Evolutionary conservation across 2,113 vertebrate genomes (phyloP).

Genomic region (Brachionichthys hirsutus): DNA sequence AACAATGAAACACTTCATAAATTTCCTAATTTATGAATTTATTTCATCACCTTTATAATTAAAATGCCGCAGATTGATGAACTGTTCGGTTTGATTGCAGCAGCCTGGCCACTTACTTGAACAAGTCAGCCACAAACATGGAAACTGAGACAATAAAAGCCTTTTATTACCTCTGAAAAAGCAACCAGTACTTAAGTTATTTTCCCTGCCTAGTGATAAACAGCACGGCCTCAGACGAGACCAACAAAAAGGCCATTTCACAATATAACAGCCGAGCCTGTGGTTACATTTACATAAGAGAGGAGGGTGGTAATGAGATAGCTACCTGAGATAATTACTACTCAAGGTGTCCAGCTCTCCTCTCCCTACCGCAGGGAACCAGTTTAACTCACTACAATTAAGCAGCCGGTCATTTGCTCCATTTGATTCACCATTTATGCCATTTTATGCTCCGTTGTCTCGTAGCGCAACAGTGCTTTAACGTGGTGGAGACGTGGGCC

Average conservation of each 20-base stretch:
- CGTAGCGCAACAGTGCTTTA: constrained; percentile 23
- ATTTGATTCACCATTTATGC: constrained; percentile 54
- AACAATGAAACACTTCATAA: constrained; percentile 13
- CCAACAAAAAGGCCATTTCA: constrained; percentile 26
- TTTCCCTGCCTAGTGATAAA: constrained; percentile 34
- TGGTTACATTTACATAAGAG: constrained; percentile 53
- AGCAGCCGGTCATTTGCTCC: constrained; percentile 59
- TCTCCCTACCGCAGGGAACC: constrained; percentile 53
- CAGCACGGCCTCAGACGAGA: constrained; percentile 18
- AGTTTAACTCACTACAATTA: constrained; percentile 66
- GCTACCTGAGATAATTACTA: constrained; percentile 74
- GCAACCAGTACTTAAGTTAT: constrained; percentile 28
- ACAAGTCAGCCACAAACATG: constrained; percentile 9
- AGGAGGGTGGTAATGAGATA: constrained; percentile 68
- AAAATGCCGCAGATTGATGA: constrained; percentile 16
- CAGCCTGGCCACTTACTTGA: constrained; percentile 5
- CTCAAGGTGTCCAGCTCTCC: constrained; percentile 60
- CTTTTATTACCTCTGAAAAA: constrained; percentile 12
- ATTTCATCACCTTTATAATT: constrained; percentile 32
- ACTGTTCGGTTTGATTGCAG: constrained; percentile 26
- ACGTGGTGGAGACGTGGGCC: not conserved
- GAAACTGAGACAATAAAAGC: constrained; percentile 16
- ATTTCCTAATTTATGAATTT: constrained; percentile 31
- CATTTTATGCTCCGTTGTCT: constrained; percentile 44
- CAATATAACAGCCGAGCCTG: constrained; percentile 29